phyloP scores from a whole-genome alignment of 2,113 vertebrate genomes.

The Chionodraco myersi region DNA sequence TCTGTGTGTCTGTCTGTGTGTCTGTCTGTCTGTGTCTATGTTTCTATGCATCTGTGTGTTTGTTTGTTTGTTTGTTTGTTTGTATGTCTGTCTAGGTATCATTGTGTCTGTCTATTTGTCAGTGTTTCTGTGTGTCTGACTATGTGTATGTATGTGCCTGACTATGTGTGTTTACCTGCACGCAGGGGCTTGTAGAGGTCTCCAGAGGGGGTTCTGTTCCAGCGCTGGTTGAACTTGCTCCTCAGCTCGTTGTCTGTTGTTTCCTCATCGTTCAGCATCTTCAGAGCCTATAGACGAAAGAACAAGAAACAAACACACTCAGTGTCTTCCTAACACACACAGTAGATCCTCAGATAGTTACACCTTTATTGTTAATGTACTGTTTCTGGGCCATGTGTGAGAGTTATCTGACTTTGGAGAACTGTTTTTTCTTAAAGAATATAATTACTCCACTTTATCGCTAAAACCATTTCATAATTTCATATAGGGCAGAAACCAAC shows the following conservation, averaged over 20 bases:
- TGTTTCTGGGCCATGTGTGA: not conserved
- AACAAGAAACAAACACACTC: constrained; percentile 20
- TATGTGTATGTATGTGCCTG: constrained; percentile 20
- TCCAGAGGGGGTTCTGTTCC: constrained; percentile 95
- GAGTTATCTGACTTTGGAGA: not conserved
- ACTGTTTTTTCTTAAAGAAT: not conserved
- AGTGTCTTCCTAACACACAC: not conserved
- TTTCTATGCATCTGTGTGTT: constrained; percentile 12
- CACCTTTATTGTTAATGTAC: not conserved
- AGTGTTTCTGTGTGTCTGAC: constrained; percentile 7
- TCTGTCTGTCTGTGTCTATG: not conserved
- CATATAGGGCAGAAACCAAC: not conserved
- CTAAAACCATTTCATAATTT: not conserved
- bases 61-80: too few species aligned
- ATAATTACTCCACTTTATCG: too few species aligned
- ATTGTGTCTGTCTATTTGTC: too few species aligned
- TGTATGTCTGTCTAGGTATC: not conserved
- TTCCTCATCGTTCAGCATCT: constrained; percentile 94
- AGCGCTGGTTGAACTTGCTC: constrained; percentile 95
- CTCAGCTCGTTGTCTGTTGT: constrained; percentile 93
- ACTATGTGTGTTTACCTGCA: constrained; percentile 81
- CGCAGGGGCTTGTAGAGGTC: constrained; percentile 96
- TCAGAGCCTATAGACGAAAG: constrained; percentile 85
- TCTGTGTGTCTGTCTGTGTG: too few species aligned
- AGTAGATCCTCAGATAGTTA: not conserved